These are phyloP conservation scores for Trachemys scripta DNA, from an alignment of 2,113 vertebrate genomes.

Conservation along the genomic window DNA sequence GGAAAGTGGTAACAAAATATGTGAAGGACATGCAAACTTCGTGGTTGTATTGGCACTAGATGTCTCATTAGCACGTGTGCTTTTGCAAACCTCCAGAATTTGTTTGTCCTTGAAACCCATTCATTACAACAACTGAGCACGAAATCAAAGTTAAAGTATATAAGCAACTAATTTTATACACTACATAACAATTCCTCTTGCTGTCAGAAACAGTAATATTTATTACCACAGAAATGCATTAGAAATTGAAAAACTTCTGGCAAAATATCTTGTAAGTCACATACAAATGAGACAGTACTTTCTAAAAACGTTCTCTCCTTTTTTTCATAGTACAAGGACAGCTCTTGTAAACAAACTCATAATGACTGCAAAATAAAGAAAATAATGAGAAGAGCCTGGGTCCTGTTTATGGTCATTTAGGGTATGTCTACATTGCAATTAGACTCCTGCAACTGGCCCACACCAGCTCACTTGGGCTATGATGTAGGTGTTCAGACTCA, in stretches of 20 bases:
- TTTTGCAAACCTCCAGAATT: neutral
- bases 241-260: neutral
- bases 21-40: accelerated
- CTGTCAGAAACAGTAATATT: neutral
- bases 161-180: neutral
- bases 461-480: neutral
- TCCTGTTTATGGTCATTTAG: neutral
- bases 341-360: neutral
- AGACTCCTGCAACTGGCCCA: neutral
- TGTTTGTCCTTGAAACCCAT: neutral
- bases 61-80: neutral
- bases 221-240: neutral
- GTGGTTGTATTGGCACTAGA: neutral
- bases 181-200: neutral
- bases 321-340: neutral
- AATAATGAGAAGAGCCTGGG: neutral
- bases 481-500: neutral
- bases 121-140: neutral
- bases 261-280: neutral
- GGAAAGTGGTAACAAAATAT: neutral
- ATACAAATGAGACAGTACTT: neutral
- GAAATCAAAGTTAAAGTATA: neutral
- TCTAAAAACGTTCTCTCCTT: neutral
- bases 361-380: neutral
- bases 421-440: neutral